Base-by-base conservation (phyloP, 1,140 invertebrate species). In the Ericerus pela region DNA sequence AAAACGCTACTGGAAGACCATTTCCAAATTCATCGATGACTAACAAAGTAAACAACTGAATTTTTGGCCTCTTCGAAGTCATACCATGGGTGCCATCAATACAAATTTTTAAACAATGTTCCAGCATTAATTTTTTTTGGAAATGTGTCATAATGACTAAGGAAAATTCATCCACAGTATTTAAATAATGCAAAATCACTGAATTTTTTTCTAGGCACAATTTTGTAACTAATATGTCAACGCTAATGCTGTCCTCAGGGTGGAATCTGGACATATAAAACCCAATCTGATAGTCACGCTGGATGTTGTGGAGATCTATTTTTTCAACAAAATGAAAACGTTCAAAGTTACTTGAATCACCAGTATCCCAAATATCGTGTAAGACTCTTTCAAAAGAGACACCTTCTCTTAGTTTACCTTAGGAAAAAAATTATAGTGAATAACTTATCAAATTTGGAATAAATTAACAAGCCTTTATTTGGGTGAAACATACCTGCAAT, bases 121-220 rank as follows among this genome's bases (percentile, higher is more conserved):
- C 43, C 31, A 51, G 2, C 41, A 60, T 4, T 24, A 36, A 12
- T 26, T 20, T 18, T 31, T 51, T 16, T 51, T 59, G 57, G 14
- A 56, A 58, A 12, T 27, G 18, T 10, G 57, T 51, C 57, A 55
- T 59, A 52, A 60, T 55, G 24, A 60, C 38, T 0, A 58, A 12
- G 26, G 29, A 2, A 43, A 60, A 60, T 29, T 60, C 53, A 4
- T 60, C 41, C 22, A 24, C 11, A 4, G 4, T 14, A 3, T 18
- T 12, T 24, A 24, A 8, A 24, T 5, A 36, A 31, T 54, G 33
- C 24, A 54, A 22, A 20, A 54, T 12, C 10, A 31, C 29, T 29
- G 52, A 36, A 54, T 54, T 31, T 54, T 54, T 31, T n/a, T 18
- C n/a, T 36, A 33, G 31, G 10, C 14, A 29, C 14, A 54, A 29